Evolutionary conservation across 2,113 vertebrate species (phyloP).

Genomic region (Hipposideros armiger): DNA sequence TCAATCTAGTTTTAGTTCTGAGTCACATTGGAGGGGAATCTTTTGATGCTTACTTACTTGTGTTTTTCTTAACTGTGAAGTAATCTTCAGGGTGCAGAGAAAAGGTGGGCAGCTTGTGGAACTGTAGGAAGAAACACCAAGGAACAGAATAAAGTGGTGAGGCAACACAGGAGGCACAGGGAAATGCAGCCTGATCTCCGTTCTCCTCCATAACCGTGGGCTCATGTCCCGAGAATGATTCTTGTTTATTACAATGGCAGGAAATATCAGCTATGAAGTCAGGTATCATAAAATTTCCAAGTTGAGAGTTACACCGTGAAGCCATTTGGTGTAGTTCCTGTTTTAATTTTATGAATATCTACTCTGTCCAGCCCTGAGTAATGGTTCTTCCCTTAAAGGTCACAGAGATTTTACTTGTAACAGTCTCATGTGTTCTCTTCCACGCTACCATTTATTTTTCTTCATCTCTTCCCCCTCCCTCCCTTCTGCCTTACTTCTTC

Average conservation of each 20-base stretch:
- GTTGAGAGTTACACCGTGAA: background rate
- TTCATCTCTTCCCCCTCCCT: background rate
- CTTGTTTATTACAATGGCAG: background rate
- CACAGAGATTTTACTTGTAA: background rate
- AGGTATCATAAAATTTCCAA: background rate
- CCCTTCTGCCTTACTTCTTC: background rate
- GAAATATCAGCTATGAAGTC: background rate
- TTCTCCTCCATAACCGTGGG: background rate
- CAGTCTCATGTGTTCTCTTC: background rate
- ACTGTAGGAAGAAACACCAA: background rate
- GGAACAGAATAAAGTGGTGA: background rate
- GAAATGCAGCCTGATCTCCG: background rate
- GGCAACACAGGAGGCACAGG: background rate
- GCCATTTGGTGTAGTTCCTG: background rate
- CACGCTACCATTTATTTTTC: background rate
- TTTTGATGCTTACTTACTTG: background rate
- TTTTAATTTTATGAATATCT: slow-evolving; percentile 10
- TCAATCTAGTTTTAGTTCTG: background rate
- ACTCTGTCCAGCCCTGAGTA: background rate
- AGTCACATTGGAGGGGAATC: background rate
- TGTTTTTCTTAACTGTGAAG: background rate
- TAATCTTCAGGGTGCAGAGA: background rate
- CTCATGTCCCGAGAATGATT: background rate
- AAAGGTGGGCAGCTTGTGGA: background rate
- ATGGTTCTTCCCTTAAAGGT: background rate